These are phyloP conservation scores for Leptoteleia sp. DNA, from an alignment of 1,140 invertebrate species.

Conservation along the genomic window DNA sequence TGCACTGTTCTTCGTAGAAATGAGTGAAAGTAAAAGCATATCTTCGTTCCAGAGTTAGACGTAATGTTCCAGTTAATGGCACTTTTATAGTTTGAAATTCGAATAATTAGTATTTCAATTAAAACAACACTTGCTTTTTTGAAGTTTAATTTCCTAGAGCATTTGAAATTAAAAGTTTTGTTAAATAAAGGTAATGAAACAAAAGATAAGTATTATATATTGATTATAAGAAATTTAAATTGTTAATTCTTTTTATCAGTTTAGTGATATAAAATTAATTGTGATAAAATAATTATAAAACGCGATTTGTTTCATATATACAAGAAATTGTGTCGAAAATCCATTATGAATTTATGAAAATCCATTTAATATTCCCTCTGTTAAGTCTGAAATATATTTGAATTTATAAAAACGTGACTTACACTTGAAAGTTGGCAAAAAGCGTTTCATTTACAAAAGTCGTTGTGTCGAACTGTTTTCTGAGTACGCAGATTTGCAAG, in stretches of 20 bases:
- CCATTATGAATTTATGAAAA: too few relatives aligned
- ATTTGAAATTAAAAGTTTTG: background rate
- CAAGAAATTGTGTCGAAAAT: too few relatives aligned
- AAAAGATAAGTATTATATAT: background rate
- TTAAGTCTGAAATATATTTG: conserved; percentile 9
- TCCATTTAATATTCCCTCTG: too few relatives aligned
- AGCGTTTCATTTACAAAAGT: conserved; percentile 42
- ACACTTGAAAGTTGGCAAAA: conserved; percentile 20
- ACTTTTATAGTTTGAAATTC: conserved; percentile 30
- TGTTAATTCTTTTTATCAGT: too few relatives aligned
- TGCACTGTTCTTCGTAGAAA: conserved; percentile 15
- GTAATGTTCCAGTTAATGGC: conserved; percentile 31
- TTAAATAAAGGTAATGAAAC: background rate
- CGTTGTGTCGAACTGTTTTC: conserved; percentile 44
- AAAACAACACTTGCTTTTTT: background rate
- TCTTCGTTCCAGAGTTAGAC: conserved; percentile 51
- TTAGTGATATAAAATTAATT: too few relatives aligned
- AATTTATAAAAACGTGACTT: conserved; percentile 11
- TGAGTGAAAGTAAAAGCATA: conserved; percentile 55
- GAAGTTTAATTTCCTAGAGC: background rate
- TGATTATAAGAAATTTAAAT: too few relatives aligned
- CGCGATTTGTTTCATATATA: too few relatives aligned
- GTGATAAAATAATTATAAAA: too few relatives aligned
- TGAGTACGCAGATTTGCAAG: conserved; percentile 42
- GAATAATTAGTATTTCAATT: conserved; percentile 25